phyloP scores from a whole-genome alignment of 2,888 invertebrate species.

The Meloe dianella region DNA sequence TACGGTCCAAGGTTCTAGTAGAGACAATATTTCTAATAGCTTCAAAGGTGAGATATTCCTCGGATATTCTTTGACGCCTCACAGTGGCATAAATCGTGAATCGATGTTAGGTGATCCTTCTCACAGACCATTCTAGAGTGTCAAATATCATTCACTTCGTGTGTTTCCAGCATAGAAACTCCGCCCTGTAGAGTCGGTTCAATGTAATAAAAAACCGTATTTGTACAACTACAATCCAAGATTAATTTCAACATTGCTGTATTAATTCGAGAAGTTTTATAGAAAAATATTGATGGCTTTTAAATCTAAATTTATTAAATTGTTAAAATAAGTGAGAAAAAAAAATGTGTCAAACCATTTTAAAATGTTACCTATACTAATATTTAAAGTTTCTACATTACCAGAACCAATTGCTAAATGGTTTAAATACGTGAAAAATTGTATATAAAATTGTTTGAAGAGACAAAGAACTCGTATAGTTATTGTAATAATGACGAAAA shows the following conservation, averaged over 20 bases:
- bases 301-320: background rate
- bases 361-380: conserved; percentile 31
- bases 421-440: conserved; percentile 29
- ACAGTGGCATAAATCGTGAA: no score
- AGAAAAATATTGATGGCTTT: background rate
- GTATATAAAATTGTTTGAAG: conserved; percentile 20
- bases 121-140: no score
- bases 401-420: conserved; percentile 21
- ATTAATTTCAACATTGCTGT: conserved; percentile 11
- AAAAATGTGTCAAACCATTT: conserved; percentile 33
- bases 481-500: background rate
- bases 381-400: conserved; percentile 23
- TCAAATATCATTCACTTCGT: no score
- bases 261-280: background rate
- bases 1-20: no score
- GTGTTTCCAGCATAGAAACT: background rate
- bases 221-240: no score
- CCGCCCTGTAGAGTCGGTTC: no score
- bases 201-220: no score
- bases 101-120: no score
- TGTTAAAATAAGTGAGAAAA: conserved; percentile 8
- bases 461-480: background rate
- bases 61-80: no score
- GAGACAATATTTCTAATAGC: no score
- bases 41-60: no score